phyloP scores from a whole-genome alignment of 2,888 invertebrate genomes.

The Dioctria rufipes region DNA sequence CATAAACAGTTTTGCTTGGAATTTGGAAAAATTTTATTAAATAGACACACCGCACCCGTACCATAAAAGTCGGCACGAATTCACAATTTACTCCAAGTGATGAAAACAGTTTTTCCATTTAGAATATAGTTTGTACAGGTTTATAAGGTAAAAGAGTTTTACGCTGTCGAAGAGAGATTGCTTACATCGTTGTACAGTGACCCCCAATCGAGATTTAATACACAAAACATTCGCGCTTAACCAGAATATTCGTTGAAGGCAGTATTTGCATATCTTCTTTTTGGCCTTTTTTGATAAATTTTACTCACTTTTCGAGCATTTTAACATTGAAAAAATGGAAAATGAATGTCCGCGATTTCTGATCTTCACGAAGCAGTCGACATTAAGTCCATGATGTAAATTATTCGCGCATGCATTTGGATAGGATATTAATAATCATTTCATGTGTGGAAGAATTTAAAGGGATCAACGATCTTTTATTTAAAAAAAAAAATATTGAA shows the following conservation, averaged over 20 bases:
- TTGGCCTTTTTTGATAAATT: conserved; percentile 14
- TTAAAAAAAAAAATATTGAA: neutral
- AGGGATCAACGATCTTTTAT: neutral
- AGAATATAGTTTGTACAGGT: no score
- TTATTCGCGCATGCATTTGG: neutral
- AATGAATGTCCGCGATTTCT: neutral
- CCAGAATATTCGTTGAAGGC: neutral
- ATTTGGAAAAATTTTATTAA: conserved; percentile 18
- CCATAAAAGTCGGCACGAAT: conserved; percentile 10
- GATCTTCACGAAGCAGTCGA: neutral
- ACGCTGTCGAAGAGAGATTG: no score
- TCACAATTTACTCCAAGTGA: neutral
- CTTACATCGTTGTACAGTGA: no score
- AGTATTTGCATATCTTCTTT: conserved; percentile 20
- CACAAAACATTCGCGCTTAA: conserved; percentile 20
- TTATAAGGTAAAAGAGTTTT: no score
- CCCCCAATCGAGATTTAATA: neutral
- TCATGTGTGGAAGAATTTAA: neutral
- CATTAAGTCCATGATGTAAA: conserved; percentile 18
- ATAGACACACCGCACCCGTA: neutral
- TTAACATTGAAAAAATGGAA: conserved; percentile 3
- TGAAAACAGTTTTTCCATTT: no score
- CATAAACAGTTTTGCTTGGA: neutral
- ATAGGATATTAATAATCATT: conserved; percentile 8
- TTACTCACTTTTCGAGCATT: conserved; percentile 40